phyloP scores from a whole-genome alignment of 2,888 invertebrate species.

The Hoplodrina blanda region DNA sequence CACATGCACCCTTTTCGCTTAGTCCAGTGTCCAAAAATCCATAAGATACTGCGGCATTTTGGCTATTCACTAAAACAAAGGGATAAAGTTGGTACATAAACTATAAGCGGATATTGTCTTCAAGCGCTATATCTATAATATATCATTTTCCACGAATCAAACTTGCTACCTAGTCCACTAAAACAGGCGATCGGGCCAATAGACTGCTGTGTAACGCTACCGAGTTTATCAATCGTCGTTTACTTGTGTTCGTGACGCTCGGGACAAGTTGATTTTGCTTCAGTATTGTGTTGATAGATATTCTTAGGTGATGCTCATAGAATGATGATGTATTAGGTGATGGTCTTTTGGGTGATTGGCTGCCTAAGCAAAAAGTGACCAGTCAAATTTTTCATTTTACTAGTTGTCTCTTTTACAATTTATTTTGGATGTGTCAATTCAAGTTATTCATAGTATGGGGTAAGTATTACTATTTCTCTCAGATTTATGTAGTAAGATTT shows the following conservation, averaged over 20 bases:
- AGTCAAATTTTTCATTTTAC: too few species aligned
- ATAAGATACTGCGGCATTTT: conserved; percentile 9
- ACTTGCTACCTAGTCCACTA: not conserved
- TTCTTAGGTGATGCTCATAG: too few species aligned
- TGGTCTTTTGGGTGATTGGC: not conserved
- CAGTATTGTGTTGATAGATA: not conserved
- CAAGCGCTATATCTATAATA: not conserved
- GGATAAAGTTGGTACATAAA: too few species aligned
- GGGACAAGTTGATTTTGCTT: not conserved
- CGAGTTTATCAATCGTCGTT: conserved; percentile 18
- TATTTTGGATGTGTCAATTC: not conserved
- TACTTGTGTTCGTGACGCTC: not conserved
- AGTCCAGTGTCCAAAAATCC: not conserved
- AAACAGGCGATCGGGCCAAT: not conserved
- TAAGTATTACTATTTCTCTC: too few species aligned
- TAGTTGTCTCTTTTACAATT: too few species aligned
- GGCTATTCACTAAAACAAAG: not conserved
- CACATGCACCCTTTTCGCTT: too few species aligned
- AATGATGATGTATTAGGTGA: too few species aligned
- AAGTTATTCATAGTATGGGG: too few species aligned
- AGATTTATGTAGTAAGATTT: too few species aligned
- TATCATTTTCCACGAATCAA: not conserved
- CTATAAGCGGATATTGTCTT: too few species aligned
- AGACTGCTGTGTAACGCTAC: not conserved
- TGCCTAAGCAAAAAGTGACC: not conserved